Evolutionary conservation across 92 coral and sea anemone genomes (phyloP), one percentile per base, ranked within the genome.

Genomic region (Isaurus tuberculatus): DNA sequence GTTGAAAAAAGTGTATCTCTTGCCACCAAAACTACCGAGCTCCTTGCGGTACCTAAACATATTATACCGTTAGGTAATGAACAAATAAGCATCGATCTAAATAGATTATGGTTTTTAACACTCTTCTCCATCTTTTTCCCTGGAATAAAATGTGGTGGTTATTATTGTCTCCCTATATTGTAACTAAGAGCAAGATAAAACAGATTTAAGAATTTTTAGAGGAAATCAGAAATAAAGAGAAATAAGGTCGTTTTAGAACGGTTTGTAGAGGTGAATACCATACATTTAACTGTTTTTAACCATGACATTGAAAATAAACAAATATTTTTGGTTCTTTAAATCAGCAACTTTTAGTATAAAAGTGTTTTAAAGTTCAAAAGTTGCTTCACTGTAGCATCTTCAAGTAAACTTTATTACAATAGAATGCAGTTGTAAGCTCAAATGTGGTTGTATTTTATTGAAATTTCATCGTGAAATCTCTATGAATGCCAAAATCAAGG

Each of bases 381-480:
- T 8, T 23, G 29, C 70, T 34, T 60, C 82, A 77, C 82, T 77
- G 82, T 77, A 77, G 82, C 82, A 77, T 77, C 82, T 58, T 77
- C 34, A 27, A 77, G 82, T 57, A 77, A 75, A 55, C 34, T 5
- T 32, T 23, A 34, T 53, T 77, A 5, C 51, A 4, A 31, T 22
- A 58, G 69, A 34, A 58, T 34, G 36, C 43, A 19, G 58, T 58
- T 32, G 22, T 57, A 77, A 77, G 68, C 40, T 33, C 49, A 22
- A 36, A 1, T 77, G 14, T 55, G 32, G 31, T 58, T 14, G n/a
- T 57, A 57, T 11, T 22, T 27, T 22, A 77, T 32, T 60, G 70
- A 55, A 31, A 77, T 60, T 77, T 57, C 53, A 77, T 69, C 82
- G 58, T 77, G 82, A 77, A 65, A 22, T n/a, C 82, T 58, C 68